Evolutionary conservation across 2,113 vertebrate genomes (phyloP).

Genomic region (Oncorhynchus gorbuscha): DNA sequence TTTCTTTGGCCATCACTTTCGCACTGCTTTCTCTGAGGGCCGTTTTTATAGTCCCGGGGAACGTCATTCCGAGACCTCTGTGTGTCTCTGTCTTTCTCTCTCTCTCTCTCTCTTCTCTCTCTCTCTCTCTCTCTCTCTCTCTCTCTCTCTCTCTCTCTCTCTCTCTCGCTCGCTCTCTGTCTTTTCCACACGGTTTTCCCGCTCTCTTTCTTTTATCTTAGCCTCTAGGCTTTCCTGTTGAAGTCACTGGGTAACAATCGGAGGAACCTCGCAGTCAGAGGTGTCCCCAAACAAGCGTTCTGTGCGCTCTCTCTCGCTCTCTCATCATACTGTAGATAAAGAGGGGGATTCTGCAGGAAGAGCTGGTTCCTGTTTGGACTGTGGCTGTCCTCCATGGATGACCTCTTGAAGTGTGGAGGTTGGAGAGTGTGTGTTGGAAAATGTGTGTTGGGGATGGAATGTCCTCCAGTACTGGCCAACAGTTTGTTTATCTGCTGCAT

Average conservation of each 20-base stretch:
- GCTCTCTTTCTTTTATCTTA: too few relatives aligned
- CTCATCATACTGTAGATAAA: neutral
- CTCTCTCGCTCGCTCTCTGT: too few relatives aligned
- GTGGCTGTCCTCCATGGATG: neutral
- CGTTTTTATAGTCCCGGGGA: too few relatives aligned
- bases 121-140: too few relatives aligned
- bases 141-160: too few relatives aligned
- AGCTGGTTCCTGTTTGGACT: conserved; percentile 41
- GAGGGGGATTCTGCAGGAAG: conserved; percentile 52
- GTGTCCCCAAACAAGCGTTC: neutral
- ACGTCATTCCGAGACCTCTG: too few relatives aligned
- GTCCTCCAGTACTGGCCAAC: conserved; percentile 24
- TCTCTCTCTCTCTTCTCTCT: too few relatives aligned
- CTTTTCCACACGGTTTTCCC: too few relatives aligned
- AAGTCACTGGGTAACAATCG: conserved; percentile 57
- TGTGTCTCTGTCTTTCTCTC: too few relatives aligned
- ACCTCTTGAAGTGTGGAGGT: neutral
- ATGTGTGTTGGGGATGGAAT: conserved; percentile 14
- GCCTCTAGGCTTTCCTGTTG: conserved; percentile 48
- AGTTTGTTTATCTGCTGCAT: conserved; percentile 38
- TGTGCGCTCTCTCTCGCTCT: too few relatives aligned
- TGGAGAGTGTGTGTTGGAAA: neutral
- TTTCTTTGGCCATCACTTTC: too few relatives aligned
- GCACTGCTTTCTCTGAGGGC: too few relatives aligned
- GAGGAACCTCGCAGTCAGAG: conserved; percentile 62